These are phyloP conservation scores for Ptychoptera contaminata DNA, from an alignment of 2,888 invertebrate genomes.

Conservation along the genomic window DNA sequence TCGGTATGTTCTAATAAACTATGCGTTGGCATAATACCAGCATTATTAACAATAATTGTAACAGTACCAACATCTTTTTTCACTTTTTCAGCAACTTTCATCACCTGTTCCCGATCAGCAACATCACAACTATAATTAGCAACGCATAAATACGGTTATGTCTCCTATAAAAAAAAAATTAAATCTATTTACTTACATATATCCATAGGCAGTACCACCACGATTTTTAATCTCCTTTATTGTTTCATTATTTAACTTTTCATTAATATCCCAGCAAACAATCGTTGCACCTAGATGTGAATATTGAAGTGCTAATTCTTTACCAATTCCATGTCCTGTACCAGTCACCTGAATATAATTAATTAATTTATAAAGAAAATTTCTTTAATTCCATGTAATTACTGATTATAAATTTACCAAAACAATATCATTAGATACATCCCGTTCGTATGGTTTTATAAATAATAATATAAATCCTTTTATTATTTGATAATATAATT, in stretches of 20 bases:
- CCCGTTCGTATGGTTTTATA: too few relatives aligned
- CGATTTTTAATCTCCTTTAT: slow-evolving; percentile 35
- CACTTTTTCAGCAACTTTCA: slow-evolving; percentile 44
- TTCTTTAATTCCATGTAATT: too few relatives aligned
- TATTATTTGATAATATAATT: too few relatives aligned
- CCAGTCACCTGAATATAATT: slow-evolving; percentile 71
- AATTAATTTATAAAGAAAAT: too few relatives aligned
- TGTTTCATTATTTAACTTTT: slow-evolving; percentile 50
- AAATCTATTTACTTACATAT: slow-evolving; percentile 20
- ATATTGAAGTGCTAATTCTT: slow-evolving; percentile 57
- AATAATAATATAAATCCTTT: too few relatives aligned
- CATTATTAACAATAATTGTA: slow-evolving; percentile 68
- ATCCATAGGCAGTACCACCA: slow-evolving; percentile 31
- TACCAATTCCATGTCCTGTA: slow-evolving; percentile 71
- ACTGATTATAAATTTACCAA: too few relatives aligned
- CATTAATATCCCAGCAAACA: slow-evolving; percentile 67
- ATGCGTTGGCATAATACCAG: slow-evolving; percentile 74
- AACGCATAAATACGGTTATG: too few relatives aligned
- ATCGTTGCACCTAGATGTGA: slow-evolving; percentile 53
- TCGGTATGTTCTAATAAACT: slow-evolving; percentile 47
- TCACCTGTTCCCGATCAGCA: slow-evolving; percentile 49
- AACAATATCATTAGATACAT: too few relatives aligned
- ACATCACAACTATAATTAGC: slow-evolving; percentile 40
- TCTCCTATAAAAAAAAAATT: too few relatives aligned
- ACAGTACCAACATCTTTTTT: slow-evolving; percentile 59